Percentiles rank a stretch among this genome's conserved stretches.
These are phyloP conservation scores for Tachypleus tridentatus DNA, from an alignment of 1,140 invertebrate genomes.

Conservation along the genomic window DNA sequence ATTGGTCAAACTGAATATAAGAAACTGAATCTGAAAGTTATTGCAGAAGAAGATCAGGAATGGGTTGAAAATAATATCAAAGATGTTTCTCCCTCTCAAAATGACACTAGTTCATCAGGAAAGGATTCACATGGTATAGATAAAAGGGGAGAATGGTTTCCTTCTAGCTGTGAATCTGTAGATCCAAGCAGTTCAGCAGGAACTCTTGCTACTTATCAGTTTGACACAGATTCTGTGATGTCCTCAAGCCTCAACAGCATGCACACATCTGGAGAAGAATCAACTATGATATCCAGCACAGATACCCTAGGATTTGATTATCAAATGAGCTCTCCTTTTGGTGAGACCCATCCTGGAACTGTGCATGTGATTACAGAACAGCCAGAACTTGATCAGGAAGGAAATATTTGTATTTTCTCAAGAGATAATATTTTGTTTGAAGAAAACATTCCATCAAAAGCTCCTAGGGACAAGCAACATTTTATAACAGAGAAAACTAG, in stretches of 20 bases:
- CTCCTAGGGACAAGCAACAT: background rate
- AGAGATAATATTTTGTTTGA: background rate
- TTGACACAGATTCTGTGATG: constrained; percentile 65
- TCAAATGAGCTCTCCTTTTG: background rate
- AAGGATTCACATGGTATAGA: too few species aligned
- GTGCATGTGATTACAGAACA: background rate
- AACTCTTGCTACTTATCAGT: constrained; percentile 66
- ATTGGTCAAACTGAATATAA: too few species aligned
- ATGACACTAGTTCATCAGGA: too few species aligned
- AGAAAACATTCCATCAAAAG: constrained; percentile 7
- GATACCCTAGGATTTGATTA: constrained; percentile 46
- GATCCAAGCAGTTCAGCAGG: constrained; percentile 55
- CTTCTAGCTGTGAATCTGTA: constrained; percentile 52
- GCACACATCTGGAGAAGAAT: constrained; percentile 44
- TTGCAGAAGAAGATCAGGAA: too few species aligned
- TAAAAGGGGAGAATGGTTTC: constrained; percentile 37
- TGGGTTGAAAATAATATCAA: too few species aligned
- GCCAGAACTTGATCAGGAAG: constrained; percentile 1
- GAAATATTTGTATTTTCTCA: background rate
- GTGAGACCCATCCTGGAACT: background rate
- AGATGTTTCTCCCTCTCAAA: too few species aligned
- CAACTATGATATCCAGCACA: constrained; percentile 55
- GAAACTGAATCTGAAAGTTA: too few species aligned
- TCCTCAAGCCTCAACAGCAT: constrained; percentile 61
- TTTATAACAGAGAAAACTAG: background rate